Conservation (phyloP, 2,113 vertebrate genomes). For the Thamnophis sirtalis region DNA sequence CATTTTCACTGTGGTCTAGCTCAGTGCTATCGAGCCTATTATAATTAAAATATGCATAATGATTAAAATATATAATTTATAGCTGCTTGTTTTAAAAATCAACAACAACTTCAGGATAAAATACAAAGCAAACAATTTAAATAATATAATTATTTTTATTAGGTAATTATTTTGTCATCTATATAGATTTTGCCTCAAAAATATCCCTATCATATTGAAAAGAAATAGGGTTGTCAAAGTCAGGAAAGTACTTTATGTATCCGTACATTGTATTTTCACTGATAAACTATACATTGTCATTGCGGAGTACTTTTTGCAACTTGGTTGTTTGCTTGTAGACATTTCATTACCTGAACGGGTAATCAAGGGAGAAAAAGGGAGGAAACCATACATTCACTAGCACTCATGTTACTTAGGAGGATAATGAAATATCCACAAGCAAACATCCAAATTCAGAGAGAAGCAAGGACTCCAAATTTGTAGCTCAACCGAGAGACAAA, state of each 20-base stretch:
- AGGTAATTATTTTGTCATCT: background rate
- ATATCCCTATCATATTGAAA: background rate
- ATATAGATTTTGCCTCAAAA: background rate
- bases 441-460: background rate
- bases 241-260: background rate
- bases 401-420: background rate
- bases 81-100: background rate
- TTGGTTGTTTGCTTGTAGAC: background rate
- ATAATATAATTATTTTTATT: background rate
- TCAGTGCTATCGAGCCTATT: slow-evolving; percentile 86
- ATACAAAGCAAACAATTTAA: background rate
- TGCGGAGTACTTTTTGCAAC: background rate
- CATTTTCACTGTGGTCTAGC: slow-evolving; percentile 96
- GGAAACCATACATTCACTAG: background rate
- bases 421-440: background rate
- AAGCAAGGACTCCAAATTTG: background rate
- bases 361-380: background rate
- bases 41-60: slow-evolving; percentile 42
- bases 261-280: background rate
- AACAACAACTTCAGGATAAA: background rate
- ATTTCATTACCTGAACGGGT: background rate
- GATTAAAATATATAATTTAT: background rate
- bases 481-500: background rate
- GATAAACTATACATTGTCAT: background rate
- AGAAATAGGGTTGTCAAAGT: background rate